Evolutionary conservation across 2,797 vertebrate genomes (phyloP).

Genomic region (Balearica regulorum): DNA sequence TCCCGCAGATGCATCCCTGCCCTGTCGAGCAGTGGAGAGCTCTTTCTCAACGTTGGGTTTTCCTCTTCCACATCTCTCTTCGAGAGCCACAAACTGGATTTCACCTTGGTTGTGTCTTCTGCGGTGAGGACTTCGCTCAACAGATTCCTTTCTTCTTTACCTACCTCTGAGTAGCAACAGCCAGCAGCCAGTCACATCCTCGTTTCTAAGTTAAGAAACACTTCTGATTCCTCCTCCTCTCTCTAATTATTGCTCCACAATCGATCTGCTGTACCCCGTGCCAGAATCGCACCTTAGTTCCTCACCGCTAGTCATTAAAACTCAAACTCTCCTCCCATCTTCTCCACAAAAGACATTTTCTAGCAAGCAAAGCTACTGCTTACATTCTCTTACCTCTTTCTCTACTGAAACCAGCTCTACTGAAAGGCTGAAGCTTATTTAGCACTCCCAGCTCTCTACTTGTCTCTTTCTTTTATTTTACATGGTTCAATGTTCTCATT

Average conservation of each 20-base stretch:
- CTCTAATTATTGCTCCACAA: constrained; percentile 30
- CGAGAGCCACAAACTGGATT: neutral
- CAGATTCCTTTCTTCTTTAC: constrained; percentile 3
- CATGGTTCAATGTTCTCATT: constrained; percentile 30
- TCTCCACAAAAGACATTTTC: constrained; percentile 9
- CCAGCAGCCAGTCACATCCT: constrained; percentile 29
- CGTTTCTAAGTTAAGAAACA: constrained; percentile 51
- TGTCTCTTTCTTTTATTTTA: constrained; percentile 60
- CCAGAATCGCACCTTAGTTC: constrained; percentile 34
- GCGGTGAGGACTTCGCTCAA: neutral
- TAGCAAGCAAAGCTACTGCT: neutral
- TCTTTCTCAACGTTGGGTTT: neutral
- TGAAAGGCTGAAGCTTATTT: constrained; percentile 43
- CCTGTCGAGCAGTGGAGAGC: neutral
- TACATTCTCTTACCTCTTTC: neutral
- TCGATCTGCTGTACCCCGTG: neutral
- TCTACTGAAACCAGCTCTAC: constrained; percentile 6
- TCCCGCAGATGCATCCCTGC: neutral
- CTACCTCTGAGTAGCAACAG: constrained; percentile 13
- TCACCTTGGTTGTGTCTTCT: neutral
- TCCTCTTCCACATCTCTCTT: neutral
- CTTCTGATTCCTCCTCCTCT: constrained; percentile 55
- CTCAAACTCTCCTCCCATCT: constrained; percentile 29
- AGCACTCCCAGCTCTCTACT: constrained; percentile 32
- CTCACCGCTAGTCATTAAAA: neutral